These are phyloP conservation scores for Noctua janthe DNA, from an alignment of 2,888 invertebrate species.

Conservation along the genomic window DNA sequence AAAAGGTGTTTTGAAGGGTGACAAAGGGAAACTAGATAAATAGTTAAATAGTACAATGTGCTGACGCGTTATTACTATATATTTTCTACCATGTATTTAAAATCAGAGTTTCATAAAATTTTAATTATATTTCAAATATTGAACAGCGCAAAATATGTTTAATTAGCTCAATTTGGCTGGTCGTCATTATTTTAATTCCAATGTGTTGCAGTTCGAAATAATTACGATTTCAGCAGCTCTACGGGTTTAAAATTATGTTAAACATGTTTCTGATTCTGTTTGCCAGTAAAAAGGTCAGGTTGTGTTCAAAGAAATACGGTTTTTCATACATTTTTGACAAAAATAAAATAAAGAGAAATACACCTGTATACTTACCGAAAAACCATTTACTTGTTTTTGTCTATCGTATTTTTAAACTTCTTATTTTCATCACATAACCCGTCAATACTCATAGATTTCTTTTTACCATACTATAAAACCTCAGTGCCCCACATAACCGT, in stretches of 20 bases:
- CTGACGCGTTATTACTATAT: not conserved
- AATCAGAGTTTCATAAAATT: not conserved
- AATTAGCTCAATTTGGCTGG: constrained; percentile 57
- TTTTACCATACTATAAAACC: not conserved
- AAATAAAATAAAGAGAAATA: not conserved
- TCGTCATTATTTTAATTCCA: constrained; percentile 52
- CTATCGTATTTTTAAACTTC: not conserved
- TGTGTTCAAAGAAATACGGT: not conserved
- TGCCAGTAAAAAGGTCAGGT: not conserved
- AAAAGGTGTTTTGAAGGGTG: constrained; percentile 16
- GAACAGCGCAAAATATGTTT: constrained; percentile 34
- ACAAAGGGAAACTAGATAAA: constrained; percentile 9
- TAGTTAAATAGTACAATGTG: not conserved
- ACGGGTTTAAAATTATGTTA: constrained; percentile 20
- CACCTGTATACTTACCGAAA: not conserved
- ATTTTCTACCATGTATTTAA: not conserved
- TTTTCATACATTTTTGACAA: not conserved
- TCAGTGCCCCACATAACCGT: not conserved
- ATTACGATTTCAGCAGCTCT: constrained; percentile 35
- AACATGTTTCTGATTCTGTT: not conserved
- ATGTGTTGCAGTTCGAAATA: constrained; percentile 37
- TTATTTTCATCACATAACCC: not conserved
- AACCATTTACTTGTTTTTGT: not conserved
- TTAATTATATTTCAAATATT: constrained; percentile 35
- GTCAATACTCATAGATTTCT: not conserved